Evolutionary conservation across 2,888 invertebrate genomes (phyloP).

Genomic region (Caradrina kadenii): DNA sequence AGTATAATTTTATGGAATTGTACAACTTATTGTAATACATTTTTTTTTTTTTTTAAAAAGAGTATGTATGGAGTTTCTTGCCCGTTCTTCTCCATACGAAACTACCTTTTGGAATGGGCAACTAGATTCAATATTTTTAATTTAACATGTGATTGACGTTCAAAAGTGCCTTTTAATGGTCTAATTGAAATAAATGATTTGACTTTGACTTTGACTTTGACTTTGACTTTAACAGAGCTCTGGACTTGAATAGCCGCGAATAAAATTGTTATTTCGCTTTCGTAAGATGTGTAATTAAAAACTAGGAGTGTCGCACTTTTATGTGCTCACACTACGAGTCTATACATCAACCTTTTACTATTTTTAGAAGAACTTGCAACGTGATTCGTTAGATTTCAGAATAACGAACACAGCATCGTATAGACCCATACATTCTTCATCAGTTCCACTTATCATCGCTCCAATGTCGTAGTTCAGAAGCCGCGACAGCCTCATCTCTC

Average conservation of each 20-base stretch:
- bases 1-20: no score
- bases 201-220: no score
- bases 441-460: constrained; percentile 30
- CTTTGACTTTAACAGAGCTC: constrained; percentile 44
- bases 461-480: constrained; percentile 32
- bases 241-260: constrained; percentile 36
- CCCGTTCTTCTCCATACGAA: no score
- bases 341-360: constrained; percentile 7
- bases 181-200: no score
- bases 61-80: no score
- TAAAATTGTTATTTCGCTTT: constrained; percentile 52
- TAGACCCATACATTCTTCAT: neutral
- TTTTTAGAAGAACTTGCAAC: constrained; percentile 6
- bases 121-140: no score
- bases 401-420: neutral
- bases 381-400: neutral
- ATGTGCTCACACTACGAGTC: neutral
- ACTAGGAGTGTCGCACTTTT: constrained; percentile 41
- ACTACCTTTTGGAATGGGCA: no score
- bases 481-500: constrained; percentile 16
- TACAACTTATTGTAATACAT: no score
- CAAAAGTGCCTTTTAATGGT: no score
- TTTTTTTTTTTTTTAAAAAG: no score
- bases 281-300: constrained; percentile 44
- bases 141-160: no score